Base-by-base conservation (phyloP, 2,888 invertebrate genomes). In the Terebella lapidaria region DNA sequence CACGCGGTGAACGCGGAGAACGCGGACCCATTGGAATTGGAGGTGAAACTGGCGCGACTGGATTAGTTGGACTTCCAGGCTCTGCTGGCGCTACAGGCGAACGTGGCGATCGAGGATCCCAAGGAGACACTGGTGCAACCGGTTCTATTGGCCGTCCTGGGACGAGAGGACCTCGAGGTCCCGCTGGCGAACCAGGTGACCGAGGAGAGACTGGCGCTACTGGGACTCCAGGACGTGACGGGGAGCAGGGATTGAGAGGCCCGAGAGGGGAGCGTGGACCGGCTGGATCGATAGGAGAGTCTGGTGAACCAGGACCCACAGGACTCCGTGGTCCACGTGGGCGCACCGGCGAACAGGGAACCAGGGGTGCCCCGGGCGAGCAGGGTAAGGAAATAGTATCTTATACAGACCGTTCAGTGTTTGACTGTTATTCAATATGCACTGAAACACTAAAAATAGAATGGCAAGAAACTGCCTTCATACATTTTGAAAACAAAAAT, bases 181-280 rank as follows among this genome's bases (percentile, higher is more conserved):
- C 28, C 27, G 10, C 42, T 35, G 42, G 42, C n/a, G 10, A n/a
- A 15, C n/a, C 42, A 35, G n/a, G n/a, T 35, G 10, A 15, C 10
- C 55, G 62, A 25, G 66, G 66, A 22, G 26, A 63, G 29, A 60
- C 65, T n/a, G 67, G 67, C 28, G 88, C 86, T 73, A 35, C n/a
- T 35, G 42, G 42, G 42, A 10, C n/a, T 15, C 42, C 42, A 35
- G 42, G 42, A 35, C n/a, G 10, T 15, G 84, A 88, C 1, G 91
- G 92, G 3, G 82, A 86, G 62, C 84, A 87, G 30, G 92, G 92
- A 25, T 79, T 85, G 10, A 10, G 10, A 35, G 42, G 42, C 10
- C 42, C 42, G n/a, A 29, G 28, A 46, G 49, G 49, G 49, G 5
- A 15, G 49, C 10, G 35, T 22, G 59, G 59, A 4, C 46, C 35